Evolutionary conservation across 2,797 vertebrate species (phyloP), one percentile per base, ranked within the genome.

Genomic region (Onychomys leucogaster): DNA sequence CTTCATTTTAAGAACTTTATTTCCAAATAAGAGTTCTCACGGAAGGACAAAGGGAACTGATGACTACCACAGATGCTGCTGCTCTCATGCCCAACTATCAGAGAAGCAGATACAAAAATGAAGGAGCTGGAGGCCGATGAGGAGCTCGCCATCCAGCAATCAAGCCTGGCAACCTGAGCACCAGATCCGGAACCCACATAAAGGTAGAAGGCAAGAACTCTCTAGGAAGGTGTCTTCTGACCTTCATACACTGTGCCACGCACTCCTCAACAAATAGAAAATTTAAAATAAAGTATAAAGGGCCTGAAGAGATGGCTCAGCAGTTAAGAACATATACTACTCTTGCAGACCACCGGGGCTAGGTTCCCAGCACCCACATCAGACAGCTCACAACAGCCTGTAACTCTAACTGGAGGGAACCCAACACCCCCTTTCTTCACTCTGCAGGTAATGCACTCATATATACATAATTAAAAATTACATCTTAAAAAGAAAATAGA

Each of bases 1-100:
- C 59, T 92, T 41, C n/a, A 91, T 94, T 96, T 96, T 91, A 80
- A 94, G 75, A 96, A 55, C n/a, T 89, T 37, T 86, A 90, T 76
- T 96, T 82, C 57, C 32, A 91, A 92, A 25, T 1, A 95, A 55
- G 89, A 97, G 23, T 13, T 95, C 55, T 23, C n/a, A 80, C 6
- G 93, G 55, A 90, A 91, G 55, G 21, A 95, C 10, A 95, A 41
- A 52, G 34, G 49, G 52, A 95, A 92, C 1, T 83, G 6, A 87
- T 46, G 29, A 88, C 76, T 88, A 87, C 16, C 49, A 78, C 78
- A 90, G 37, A 81, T 13, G 2, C 16, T 17, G 37, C 43, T 91
- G 29, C 21, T 90, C 81, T 82, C 43, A 85, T 21, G 29, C 37
- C 14, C 29, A 77, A 75, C 34, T 90, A 88, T 90, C 59, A 90